A percentile compares a stretch with the other conserved stretches of the same genome.
Evolutionary conservation across 2,113 vertebrate species (phyloP).

Genomic region (Tychaedon coryphoeus): DNA sequence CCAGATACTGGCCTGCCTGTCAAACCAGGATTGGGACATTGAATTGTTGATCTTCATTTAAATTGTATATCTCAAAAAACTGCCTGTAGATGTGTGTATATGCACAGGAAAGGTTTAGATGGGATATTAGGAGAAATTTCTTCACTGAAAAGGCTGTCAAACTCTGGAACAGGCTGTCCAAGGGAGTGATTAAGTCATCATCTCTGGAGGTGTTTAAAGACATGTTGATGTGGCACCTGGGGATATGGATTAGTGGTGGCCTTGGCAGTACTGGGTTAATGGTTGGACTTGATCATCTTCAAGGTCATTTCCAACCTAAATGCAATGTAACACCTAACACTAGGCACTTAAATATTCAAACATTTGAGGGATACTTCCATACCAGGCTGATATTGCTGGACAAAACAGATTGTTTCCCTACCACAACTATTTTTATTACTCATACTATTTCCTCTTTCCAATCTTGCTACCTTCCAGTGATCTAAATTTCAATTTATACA

Average conservation of each 20-base stretch:
- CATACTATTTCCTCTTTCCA: not conserved
- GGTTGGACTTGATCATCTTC: not conserved
- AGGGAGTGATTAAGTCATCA: not conserved
- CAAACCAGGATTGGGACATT: not conserved
- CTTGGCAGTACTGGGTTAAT: not conserved
- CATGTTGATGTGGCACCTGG: rapidly evolving
- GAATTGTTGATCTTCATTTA: not conserved
- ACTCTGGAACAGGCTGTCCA: not conserved
- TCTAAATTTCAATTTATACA: not conserved
- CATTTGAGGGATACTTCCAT: not conserved
- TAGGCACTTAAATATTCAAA: not conserved
- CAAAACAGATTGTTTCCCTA: not conserved
- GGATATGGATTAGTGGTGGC: not conserved
- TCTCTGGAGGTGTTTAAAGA: not conserved
- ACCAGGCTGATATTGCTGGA: not conserved
- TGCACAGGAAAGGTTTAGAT: not conserved
- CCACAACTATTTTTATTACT: not conserved
- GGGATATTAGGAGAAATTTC: not conserved
- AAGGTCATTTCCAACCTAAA: not conserved
- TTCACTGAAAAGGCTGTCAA: not conserved
- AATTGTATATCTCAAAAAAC: not conserved
- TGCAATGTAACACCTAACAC: not conserved
- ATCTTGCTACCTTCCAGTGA: not conserved
- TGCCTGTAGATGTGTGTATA: not conserved
- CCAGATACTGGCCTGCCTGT: not conserved